Evolutionary conservation across 2,797 vertebrate species (phyloP).

Genomic region (Pseudocheirus occidentalis): DNA sequence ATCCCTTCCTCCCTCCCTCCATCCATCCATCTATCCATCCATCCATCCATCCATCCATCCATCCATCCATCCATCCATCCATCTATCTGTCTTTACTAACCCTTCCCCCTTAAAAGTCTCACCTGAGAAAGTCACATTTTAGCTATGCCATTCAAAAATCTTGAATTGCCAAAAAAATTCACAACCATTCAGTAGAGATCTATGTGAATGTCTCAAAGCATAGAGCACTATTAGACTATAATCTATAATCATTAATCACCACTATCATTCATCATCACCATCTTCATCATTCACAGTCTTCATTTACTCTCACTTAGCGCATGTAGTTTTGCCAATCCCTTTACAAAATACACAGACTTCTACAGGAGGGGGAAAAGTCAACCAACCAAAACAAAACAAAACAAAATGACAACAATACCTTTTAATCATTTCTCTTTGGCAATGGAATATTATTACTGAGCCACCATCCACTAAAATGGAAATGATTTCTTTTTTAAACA

Average conservation of each 20-base stretch:
- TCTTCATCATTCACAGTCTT: not conserved
- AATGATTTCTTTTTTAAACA: not conserved
- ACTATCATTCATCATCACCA: not conserved
- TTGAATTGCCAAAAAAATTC: constrained; percentile 4
- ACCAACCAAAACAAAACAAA: not conserved
- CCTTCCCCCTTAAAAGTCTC: not conserved
- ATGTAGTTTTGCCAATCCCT: not conserved
- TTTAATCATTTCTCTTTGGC: not conserved
- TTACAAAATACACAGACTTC: not conserved
- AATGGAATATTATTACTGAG: not conserved
- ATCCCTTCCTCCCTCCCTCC: too few relatives aligned
- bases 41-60: not conserved
- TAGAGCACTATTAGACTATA: not conserved
- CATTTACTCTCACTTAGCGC: not conserved
- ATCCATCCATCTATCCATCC: not conserved
- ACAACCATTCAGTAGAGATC: not conserved
- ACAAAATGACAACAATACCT: not conserved
- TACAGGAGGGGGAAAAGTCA: not conserved
- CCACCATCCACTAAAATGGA: not conserved
- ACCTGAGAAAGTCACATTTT: not conserved
- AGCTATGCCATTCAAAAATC: not conserved
- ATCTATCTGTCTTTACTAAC: not conserved
- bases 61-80: not conserved
- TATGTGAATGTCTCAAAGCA: not conserved
- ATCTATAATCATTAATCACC: not conserved